Evolutionary conservation across 2,888 invertebrate genomes (phyloP), one percentile per base, ranked within the genome.

Genomic region (Reticulitermes lucifugus): DNA sequence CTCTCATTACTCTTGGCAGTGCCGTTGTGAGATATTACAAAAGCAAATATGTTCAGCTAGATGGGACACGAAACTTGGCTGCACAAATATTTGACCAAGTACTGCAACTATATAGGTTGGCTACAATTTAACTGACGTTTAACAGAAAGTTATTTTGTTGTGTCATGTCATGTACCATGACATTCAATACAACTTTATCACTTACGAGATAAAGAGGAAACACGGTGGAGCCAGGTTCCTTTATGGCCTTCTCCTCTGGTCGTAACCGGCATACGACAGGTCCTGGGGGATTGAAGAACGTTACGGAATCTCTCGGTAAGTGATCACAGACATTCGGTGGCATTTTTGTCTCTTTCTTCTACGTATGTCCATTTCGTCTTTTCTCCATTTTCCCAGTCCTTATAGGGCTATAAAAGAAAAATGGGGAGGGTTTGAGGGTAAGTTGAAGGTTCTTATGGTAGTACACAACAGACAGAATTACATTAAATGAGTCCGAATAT

Each of bases 311-410:
- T 81, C 81, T 65, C 21, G 81, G 60, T 10, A 73, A 83, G 83
- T 83, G 83, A 83, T 83, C 83, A 83, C 22, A 35, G 83, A 75
- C 83, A 83, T 83, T 83, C 59, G 83, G 83, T 83, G 55, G 75
- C 83, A 70, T 71, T 82, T 35, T 43, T 46, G n/a, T n/a, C 60
- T 81, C 51, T 73, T 51, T 51, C 35, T 81, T 25, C 77, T 77
- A 2, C 22, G n/a, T 46, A n/a, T 46, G 43, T 35, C 77, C 46
- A 77, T 77, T 77, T n/a, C 51, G 21, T 77, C 77, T 46, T 79
- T 79, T 25, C 35, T 79, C 59, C 79, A 79, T 59, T 29, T 79
- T n/a, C 81, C 70, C 65, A 25, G 41, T 70, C 46, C 81, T 81
- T 81, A 81, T 81, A n/a, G 70, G 3, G 41, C 81, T 70, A 81